Evolutionary conservation across 2,888 invertebrate genomes (phyloP).

Genomic region (Eupeodes luniger): DNA sequence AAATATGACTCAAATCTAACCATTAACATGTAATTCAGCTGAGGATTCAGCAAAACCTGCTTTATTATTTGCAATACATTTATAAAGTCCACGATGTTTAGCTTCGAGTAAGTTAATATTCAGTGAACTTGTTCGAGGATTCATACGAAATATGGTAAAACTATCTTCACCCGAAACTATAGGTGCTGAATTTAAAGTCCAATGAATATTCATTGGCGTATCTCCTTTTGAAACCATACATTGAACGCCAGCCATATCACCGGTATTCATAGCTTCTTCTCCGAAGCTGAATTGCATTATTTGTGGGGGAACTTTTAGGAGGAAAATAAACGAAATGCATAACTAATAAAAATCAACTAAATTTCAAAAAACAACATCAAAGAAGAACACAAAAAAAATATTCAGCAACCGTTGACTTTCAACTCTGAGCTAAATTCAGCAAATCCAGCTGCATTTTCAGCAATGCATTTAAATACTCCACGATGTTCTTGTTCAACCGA

Average conservation of each 20-base stretch:
- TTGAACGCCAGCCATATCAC: slow-evolving; percentile 87
- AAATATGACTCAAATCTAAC: slow-evolving; percentile 83
- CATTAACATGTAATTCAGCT: slow-evolving; percentile 82
- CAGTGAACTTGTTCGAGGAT: slow-evolving; percentile 86
- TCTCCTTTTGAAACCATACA: slow-evolving; percentile 90
- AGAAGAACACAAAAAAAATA: slow-evolving; percentile 35
- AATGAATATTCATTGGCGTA: slow-evolving; percentile 89
- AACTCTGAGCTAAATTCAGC: slow-evolving; percentile 88
- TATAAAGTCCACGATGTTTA: slow-evolving; percentile 87
- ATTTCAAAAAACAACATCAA: slow-evolving; percentile 19
- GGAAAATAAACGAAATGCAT: slow-evolving; percentile 43
- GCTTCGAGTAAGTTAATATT: slow-evolving; percentile 86
- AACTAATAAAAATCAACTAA: slow-evolving; percentile 27
- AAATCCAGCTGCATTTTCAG: slow-evolving; percentile 88
- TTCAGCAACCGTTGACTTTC: slow-evolving; percentile 88
- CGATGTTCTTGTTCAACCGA: slow-evolving; percentile 88
- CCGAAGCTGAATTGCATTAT: slow-evolving; percentile 86
- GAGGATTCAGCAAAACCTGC: slow-evolving; percentile 85
- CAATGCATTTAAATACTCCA: slow-evolving; percentile 90
- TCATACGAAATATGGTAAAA: slow-evolving; percentile 85
- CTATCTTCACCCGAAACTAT: slow-evolving; percentile 88
- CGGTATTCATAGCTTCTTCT: slow-evolving; percentile 86
- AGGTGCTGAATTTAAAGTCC: slow-evolving; percentile 87
- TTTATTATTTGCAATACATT: slow-evolving; percentile 87
- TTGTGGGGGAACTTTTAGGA: slow-evolving; percentile 84